Evolutionary conservation across 2,888 invertebrate species (phyloP).

Genomic region (Amphimallon solstitiale): DNA sequence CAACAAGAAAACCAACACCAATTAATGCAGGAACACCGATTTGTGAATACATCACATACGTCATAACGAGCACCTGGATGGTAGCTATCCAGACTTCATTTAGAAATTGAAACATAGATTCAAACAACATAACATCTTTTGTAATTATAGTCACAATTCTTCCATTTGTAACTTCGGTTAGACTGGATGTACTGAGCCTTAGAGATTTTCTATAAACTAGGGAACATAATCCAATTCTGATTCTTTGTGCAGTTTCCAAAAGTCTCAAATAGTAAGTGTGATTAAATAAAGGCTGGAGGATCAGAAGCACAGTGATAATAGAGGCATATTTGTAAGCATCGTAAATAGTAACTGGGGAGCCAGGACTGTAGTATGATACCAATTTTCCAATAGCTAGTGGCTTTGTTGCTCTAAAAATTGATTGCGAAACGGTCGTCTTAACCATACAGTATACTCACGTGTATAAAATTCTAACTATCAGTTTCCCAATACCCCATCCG

Average conservation of each 20-base stretch:
- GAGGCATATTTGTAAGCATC: constrained; percentile 74
- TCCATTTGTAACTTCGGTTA: constrained; percentile 77
- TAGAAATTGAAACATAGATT: constrained; percentile 84
- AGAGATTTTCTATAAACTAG: constrained; percentile 79
- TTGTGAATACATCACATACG: constrained; percentile 76
- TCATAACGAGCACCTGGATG: constrained; percentile 80
- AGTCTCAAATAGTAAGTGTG: constrained; percentile 89
- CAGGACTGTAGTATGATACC: constrained; percentile 72
- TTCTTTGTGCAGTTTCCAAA: constrained; percentile 82
- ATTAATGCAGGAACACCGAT: constrained; percentile 66
- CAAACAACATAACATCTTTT: constrained; percentile 92
- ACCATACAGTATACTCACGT: constrained; percentile 33
- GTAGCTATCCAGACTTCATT: constrained; percentile 95
- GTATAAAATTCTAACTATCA: constrained; percentile 23
- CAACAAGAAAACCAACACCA: constrained; percentile 66
- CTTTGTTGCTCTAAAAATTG: constrained; percentile 67
- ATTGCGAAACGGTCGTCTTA: neutral
- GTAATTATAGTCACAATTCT: constrained; percentile 87
- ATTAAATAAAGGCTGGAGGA: constrained; percentile 69
- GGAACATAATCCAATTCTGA: constrained; percentile 82
- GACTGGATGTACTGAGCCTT: constrained; percentile 64
- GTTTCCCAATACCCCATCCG: constrained; percentile 19
- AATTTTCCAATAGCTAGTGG: constrained; percentile 72
- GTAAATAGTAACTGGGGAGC: constrained; percentile 60
- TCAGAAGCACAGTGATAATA: constrained; percentile 12